Conservation (phyloP, 2,113 vertebrate species). For the Anhinga anhinga region DNA sequence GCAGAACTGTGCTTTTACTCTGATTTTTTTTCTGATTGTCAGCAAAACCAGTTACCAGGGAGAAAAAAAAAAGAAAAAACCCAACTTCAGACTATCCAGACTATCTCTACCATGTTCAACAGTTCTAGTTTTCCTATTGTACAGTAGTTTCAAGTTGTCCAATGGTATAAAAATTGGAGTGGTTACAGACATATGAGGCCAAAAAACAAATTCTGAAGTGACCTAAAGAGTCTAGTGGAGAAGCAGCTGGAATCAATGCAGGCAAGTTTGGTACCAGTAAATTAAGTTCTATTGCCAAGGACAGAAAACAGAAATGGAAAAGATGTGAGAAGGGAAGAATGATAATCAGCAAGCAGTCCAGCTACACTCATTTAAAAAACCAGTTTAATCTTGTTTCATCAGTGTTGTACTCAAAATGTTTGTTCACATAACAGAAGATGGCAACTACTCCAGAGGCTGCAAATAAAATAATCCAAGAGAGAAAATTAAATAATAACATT, state of each 20-base stretch:
- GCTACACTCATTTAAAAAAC: neutral
- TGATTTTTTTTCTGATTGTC: neutral
- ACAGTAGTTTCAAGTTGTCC: neutral
- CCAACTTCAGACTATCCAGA: neutral
- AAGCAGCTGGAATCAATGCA: neutral
- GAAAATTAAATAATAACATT: neutral
- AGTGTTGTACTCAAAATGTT: neutral
- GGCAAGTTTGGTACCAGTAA: neutral
- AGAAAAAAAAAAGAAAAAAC: neutral
- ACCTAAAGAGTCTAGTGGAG: neutral
- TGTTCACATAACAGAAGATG: neutral
- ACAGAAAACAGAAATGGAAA: constrained; percentile 5
- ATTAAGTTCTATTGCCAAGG: neutral
- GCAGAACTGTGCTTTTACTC: neutral
- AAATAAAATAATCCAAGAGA: neutral
- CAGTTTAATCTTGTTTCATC: neutral
- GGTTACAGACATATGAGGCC: neutral
- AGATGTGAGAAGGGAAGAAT: neutral
- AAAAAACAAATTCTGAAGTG: neutral
- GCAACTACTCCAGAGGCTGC: neutral
- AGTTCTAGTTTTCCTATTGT: neutral
- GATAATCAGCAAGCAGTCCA: neutral
- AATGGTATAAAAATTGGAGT: neutral
- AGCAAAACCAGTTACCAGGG: neutral
- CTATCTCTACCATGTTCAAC: neutral